phyloP scores from a whole-genome alignment of 2,797 vertebrate species.

The Hydrophis major region DNA sequence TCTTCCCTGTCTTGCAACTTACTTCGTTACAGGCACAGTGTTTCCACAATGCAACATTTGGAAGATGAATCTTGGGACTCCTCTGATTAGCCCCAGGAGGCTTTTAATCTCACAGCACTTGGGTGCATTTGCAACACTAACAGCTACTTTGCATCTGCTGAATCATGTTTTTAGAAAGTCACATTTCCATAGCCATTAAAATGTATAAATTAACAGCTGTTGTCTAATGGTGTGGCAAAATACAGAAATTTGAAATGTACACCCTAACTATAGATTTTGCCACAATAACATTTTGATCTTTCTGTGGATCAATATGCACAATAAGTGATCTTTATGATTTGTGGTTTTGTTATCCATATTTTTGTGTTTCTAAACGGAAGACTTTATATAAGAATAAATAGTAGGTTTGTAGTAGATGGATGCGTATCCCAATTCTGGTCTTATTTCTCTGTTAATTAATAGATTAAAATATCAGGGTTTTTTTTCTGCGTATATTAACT shows the following conservation, averaged over 20 bases:
- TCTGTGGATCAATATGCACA: neutral
- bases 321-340: neutral
- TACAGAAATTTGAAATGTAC: neutral
- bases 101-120: neutral
- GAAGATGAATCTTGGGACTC: neutral
- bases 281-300: neutral
- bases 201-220: neutral
- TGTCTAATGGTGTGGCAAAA: neutral
- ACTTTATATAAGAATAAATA: neutral
- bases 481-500: neutral
- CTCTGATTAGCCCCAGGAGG: neutral
- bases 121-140: neutral
- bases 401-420: neutral
- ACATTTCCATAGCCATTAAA: neutral
- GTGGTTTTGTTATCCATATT: neutral
- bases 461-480: neutral
- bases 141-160: neutral
- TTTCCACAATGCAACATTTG: neutral
- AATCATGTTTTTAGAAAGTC: neutral
- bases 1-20: neutral
- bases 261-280: neutral
- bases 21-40: neutral
- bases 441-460: neutral
- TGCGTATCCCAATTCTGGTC: neutral
- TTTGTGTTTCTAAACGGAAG: neutral